Percentiles rank a stretch among this genome's conserved stretches.
These are phyloP conservation scores for Platycnemis pennipes DNA, from an alignment of 2,888 invertebrate genomes.

Conservation along the genomic window DNA sequence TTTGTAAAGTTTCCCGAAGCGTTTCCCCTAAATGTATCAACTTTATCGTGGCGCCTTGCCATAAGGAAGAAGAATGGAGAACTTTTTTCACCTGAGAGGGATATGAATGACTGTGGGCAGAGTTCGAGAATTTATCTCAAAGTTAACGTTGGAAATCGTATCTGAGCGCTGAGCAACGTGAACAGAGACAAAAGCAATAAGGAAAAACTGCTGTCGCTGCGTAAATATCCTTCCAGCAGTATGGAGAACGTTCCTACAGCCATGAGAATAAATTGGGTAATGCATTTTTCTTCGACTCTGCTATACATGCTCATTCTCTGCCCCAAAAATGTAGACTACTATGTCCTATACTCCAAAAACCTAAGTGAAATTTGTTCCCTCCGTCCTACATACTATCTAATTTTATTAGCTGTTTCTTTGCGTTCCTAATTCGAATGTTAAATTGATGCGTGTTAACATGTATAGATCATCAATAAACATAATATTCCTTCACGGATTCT, in stretches of 20 bases:
- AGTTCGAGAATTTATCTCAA: neutral
- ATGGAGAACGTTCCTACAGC: neutral
- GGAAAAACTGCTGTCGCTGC: neutral
- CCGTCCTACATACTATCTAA: too few species aligned
- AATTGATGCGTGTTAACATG: too few species aligned
- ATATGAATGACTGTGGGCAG: neutral
- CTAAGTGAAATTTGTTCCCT: too few species aligned
- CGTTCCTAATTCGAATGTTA: too few species aligned
- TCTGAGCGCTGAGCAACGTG: neutral
- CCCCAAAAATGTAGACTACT: neutral
- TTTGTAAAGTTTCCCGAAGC: neutral
- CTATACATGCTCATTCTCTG: neutral
- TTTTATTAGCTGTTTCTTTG: too few species aligned
- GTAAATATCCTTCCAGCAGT: neutral
- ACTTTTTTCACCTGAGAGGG: neutral
- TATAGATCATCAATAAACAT: too few species aligned
- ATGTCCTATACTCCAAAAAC: too few species aligned
- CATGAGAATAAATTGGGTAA: neutral
- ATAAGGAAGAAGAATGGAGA: neutral
- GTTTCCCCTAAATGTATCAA: neutral
- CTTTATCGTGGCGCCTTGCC: neutral
- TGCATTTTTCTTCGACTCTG: neutral
- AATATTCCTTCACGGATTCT: too few species aligned
- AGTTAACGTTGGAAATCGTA: neutral
- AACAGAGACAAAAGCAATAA: neutral